Evolutionary conservation across 2,797 vertebrate species (phyloP).

Genomic region (Pseudomugil gertrudae): DNA sequence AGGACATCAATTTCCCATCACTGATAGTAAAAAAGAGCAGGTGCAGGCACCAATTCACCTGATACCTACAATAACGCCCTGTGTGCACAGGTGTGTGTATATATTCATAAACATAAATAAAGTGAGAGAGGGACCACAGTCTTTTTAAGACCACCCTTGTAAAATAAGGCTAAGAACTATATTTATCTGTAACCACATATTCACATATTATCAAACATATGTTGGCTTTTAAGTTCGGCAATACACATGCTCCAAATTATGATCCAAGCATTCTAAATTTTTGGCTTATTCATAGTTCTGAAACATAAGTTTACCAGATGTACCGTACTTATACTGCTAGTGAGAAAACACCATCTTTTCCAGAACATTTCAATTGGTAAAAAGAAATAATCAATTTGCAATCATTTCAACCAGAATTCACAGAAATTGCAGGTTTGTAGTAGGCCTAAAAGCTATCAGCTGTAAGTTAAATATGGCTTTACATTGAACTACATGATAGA

Average conservation of each 20-base stretch:
- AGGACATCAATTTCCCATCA: slow-evolving; percentile 60
- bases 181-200: not conserved
- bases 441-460: no score
- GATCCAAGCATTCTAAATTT: not conserved
- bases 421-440: not conserved
- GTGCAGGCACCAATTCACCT: slow-evolving; percentile 60
- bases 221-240: not conserved
- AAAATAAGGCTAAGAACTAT: not conserved
- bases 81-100: slow-evolving; percentile 9
- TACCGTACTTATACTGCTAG: not conserved
- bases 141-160: slow-evolving; percentile 4
- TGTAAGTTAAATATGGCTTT: not conserved
- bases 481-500: not conserved
- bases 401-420: not conserved
- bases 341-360: not conserved
- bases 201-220: not conserved
- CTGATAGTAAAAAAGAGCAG: slow-evolving; percentile 59
- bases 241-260: not conserved
- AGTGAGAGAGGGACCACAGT: slow-evolving; percentile 9
- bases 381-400: not conserved
- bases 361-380: not conserved
- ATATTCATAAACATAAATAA: slow-evolving; percentile 19
- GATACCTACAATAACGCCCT: slow-evolving; percentile 48
- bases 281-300: not conserved
- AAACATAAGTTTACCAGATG: not conserved